Evolutionary conservation across 2,797 vertebrate genomes (phyloP), one percentile per base, ranked within the genome.

Genomic region (Anomalospiza imberbis): DNA sequence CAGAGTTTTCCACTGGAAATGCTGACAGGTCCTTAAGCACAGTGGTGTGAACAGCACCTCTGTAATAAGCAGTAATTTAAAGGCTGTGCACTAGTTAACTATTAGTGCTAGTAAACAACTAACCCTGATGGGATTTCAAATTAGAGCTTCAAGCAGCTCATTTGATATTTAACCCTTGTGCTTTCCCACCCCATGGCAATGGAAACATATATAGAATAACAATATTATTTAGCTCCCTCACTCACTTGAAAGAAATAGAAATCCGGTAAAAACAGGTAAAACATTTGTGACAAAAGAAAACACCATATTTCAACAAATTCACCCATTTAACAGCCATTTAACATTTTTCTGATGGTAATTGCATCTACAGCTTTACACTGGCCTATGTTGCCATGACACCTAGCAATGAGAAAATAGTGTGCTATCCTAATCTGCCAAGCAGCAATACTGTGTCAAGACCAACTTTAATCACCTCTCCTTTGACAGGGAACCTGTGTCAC

Each of bases 61-160:
- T 63, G 51, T 84, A 95, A 95, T 86, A 93, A 96, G 91, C 70
- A 87, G 74, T 96, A 91, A 96, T 94, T 96, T 96, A 96, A 95
- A 77, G 86, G 73, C 87, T 96, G 48, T 71, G 72, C 95, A 91
- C 93, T 83, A 87, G 91, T 91, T 94, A 94, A 89, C 89, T 96
- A 92, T 85, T 80, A 96, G 85, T 95, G 95, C 96, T 95, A 97
- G 96, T 97, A 97, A 97, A 97, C 95, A 97, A 97, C 95, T 96
- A 68, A 94, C 80, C 91, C 96, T 97, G 94, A 94, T 96, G 97
- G 90, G 97, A 95, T 97, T 97, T 97, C 95, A 94, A 97, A 97
- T 97, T 97, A 97, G 92, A 94, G 65, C 93, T 94, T 93, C 53
- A 44, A 91, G 92, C 48, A 81, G 94, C 91, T 50, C 73, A 83